These are phyloP conservation scores for Pachliopta kotzebuea DNA, from an alignment of 2,888 invertebrate genomes.

Conservation along the genomic window DNA sequence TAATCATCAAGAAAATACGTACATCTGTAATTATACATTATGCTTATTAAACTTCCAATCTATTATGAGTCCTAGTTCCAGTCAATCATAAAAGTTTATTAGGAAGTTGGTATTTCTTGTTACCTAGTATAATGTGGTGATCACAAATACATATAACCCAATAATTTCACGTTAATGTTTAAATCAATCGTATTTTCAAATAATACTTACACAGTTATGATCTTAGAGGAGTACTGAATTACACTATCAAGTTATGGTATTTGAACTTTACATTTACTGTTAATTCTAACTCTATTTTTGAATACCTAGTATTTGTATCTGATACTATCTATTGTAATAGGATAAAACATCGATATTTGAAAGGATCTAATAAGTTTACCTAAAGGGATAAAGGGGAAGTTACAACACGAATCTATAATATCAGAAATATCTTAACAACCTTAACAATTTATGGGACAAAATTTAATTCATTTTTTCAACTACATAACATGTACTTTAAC, in stretches of 20 bases:
- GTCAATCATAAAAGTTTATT: too few species aligned
- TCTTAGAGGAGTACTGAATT: conserved; percentile 1
- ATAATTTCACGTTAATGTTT: too few species aligned
- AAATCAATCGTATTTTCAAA: too few species aligned
- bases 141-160: too few species aligned
- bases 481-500: conserved; percentile 50
- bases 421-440: conserved; percentile 47
- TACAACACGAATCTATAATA: conserved; percentile 50
- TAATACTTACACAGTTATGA: too few species aligned
- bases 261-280: background rate
- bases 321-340: background rate
- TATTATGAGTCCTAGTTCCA: too few species aligned
- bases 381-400: conserved; percentile 54
- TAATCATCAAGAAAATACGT: too few species aligned
- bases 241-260: conserved; percentile 17
- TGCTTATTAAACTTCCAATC: too few species aligned
- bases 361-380: conserved; percentile 55
- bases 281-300: background rate
- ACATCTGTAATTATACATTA: too few species aligned
- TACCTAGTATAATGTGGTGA: too few species aligned
- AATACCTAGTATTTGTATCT: background rate
- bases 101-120: too few species aligned
- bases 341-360: conserved; percentile 44
- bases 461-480: conserved; percentile 39
- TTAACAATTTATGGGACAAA: conserved; percentile 52